phyloP scores from a whole-genome alignment of 2,797 vertebrate genomes.

The Botia almorhae region DNA sequence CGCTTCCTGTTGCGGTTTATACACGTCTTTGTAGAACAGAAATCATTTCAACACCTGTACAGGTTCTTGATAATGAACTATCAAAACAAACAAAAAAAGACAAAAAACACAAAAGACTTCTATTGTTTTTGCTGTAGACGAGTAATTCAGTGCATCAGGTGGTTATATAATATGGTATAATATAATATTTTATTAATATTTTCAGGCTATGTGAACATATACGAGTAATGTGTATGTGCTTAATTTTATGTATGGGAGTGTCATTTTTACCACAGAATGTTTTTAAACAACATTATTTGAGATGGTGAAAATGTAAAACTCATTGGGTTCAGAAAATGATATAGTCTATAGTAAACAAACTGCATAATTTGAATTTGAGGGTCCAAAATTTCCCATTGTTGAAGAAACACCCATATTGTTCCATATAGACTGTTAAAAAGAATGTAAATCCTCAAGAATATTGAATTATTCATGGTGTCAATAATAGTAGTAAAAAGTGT shows the following conservation, averaged over 20 bases:
- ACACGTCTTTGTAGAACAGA: constrained; percentile 30
- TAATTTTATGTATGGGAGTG: no score
- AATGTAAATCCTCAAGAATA: not conserved
- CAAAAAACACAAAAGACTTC: no score
- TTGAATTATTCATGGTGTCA: not conserved
- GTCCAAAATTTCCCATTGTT: not conserved
- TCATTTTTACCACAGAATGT: no score
- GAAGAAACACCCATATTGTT: not conserved
- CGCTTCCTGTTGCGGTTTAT: constrained; percentile 41
- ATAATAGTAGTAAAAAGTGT: not conserved
- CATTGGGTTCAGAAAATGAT: no score
- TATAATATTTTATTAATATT: no score
- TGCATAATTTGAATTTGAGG: not conserved
- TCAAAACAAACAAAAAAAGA: not conserved
- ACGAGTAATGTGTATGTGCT: no score
- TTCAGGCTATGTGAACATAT: no score
- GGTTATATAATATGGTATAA: no score
- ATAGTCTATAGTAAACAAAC: no score
- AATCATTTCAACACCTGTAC: constrained; percentile 8
- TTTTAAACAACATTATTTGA: no score
- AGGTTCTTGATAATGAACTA: constrained; percentile 48
- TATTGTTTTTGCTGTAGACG: not conserved
- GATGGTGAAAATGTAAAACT: no score
- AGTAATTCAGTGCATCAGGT: not conserved
- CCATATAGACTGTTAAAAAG: not conserved